phyloP scores from a whole-genome alignment of 1,140 invertebrate genomes.

The Anoplophora glabripennis region DNA sequence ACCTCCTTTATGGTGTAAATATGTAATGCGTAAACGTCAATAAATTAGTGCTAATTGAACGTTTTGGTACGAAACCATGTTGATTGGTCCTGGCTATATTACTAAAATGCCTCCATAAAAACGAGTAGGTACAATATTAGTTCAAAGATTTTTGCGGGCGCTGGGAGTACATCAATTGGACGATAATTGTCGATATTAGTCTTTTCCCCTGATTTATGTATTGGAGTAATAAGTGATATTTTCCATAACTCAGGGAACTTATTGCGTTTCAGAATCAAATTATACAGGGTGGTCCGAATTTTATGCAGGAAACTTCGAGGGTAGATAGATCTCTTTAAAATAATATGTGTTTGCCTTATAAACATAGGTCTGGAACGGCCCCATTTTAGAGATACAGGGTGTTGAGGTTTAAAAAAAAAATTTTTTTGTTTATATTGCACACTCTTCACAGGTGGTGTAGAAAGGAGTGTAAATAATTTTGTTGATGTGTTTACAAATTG shows the following conservation, averaged over 20 bases:
- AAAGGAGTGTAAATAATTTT: too few relatives aligned
- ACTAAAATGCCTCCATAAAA: background rate
- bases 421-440: too few relatives aligned
- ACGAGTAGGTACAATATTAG: background rate
- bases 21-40: background rate
- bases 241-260: background rate
- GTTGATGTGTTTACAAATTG: too few relatives aligned
- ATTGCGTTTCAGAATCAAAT: too few relatives aligned
- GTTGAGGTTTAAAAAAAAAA: too few relatives aligned
- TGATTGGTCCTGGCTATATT: background rate
- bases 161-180: background rate
- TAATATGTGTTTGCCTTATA: too few relatives aligned
- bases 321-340: too few relatives aligned
- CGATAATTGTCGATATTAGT: background rate
- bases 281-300: too few relatives aligned
- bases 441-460: too few relatives aligned
- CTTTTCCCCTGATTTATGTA: background rate
- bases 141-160: background rate
- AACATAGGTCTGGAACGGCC: too few relatives aligned
- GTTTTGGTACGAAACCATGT: background rate
- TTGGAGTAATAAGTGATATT: background rate
- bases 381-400: too few relatives aligned
- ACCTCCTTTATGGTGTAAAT: background rate
- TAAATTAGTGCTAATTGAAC: background rate
- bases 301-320: too few relatives aligned